Conservation (phyloP, 2,113 vertebrate species). For the Chaetorhynchus papuensis region DNA sequence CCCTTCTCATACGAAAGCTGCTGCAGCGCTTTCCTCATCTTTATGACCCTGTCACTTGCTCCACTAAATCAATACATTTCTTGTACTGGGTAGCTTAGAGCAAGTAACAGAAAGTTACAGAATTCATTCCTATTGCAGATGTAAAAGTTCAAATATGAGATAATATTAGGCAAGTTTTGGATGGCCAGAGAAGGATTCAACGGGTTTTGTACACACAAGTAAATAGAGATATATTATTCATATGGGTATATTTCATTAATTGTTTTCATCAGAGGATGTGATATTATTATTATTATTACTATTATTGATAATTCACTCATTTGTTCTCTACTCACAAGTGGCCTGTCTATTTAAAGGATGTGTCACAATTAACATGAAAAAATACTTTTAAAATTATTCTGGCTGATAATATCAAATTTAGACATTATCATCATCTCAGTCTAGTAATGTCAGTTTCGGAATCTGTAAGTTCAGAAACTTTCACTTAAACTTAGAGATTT, state of each 20-base stretch:
- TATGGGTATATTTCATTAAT: not conserved
- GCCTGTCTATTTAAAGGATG: not conserved
- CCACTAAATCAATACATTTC: not conserved
- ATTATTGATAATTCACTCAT: not conserved
- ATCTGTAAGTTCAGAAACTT: not conserved
- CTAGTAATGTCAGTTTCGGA: not conserved
- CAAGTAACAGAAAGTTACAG: not conserved
- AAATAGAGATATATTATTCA: not conserved
- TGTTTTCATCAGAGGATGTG: not conserved
- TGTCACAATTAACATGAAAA: not conserved
- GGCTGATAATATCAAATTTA: not conserved
- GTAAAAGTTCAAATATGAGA: not conserved
- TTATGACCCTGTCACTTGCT: not conserved
- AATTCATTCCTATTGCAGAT: not conserved
- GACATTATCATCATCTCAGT: not conserved
- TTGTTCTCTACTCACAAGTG: not conserved
- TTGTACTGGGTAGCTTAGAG: not conserved
- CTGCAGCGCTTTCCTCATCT: not conserved
- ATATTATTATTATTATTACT: not conserved
- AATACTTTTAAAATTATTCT: not conserved
- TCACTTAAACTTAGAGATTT: not conserved
- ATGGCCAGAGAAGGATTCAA: not conserved
- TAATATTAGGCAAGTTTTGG: not conserved
- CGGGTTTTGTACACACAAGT: not conserved
- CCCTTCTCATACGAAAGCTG: not conserved